phyloP scores from a whole-genome alignment of 2,113 vertebrate genomes.

The Poeciliopsis prolifica region DNA sequence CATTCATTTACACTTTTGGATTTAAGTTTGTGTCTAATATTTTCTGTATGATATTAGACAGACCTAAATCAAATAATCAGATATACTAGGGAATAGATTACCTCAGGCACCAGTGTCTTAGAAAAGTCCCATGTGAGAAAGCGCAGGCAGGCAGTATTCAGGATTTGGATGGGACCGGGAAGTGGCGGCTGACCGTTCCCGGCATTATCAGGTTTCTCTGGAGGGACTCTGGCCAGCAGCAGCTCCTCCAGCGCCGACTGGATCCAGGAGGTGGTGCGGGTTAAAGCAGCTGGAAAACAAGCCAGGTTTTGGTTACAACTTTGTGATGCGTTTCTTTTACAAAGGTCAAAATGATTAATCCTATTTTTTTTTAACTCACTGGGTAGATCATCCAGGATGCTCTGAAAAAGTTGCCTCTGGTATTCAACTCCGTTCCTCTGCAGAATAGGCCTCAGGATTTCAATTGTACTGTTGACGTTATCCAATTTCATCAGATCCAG shows the following conservation, averaged over 20 bases:
- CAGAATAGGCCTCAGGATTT: slow-evolving; percentile 84
- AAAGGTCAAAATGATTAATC: not conserved
- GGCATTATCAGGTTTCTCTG: slow-evolving; percentile 65
- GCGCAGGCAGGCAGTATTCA: slow-evolving; percentile 87
- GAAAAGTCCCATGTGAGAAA: slow-evolving; percentile 86
- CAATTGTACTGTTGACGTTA: slow-evolving; percentile 86
- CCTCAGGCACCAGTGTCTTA: slow-evolving; percentile 87
- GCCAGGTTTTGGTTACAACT: not conserved
- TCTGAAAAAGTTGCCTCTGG: slow-evolving; percentile 91
- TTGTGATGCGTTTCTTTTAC: not conserved
- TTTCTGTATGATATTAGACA: not conserved
- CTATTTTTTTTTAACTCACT: slow-evolving; percentile 78
- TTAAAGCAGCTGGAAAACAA: slow-evolving; percentile 82
- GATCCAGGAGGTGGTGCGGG: slow-evolving; percentile 90
- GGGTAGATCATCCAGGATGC: slow-evolving; percentile 89
- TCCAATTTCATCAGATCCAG: slow-evolving; percentile 94
- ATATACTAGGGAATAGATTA: slow-evolving; percentile 42
- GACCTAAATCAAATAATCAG: not conserved
- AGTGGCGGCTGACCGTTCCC: slow-evolving; percentile 66
- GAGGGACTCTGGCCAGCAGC: slow-evolving; percentile 63
- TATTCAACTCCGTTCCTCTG: slow-evolving; percentile 88
- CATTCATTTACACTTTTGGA: not conserved
- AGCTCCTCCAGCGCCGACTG: slow-evolving; percentile 85
- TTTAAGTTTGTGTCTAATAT: no score
- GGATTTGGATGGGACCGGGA: slow-evolving; percentile 85